Conservation (phyloP, 2,888 invertebrate species). For the Harpalus rubripes region DNA sequence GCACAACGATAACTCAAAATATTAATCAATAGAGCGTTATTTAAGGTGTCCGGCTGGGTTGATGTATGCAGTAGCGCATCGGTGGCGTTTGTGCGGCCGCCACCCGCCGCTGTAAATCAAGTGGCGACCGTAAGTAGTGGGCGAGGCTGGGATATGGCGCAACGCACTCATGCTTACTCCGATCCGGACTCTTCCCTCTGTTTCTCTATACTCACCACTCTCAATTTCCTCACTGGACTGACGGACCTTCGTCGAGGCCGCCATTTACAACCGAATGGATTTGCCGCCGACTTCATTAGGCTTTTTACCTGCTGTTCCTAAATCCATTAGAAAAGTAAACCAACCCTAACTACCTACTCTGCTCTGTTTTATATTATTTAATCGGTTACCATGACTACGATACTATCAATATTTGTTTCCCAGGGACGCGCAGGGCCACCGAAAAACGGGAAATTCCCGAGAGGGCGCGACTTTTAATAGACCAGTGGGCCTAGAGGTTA, state of each 20-base stretch:
- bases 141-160: conserved; percentile 65
- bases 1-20: conserved; percentile 71
- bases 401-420: conserved; percentile 34
- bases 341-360: conserved; percentile 42
- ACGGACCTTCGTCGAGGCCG: conserved; percentile 54
- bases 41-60: conserved; percentile 68
- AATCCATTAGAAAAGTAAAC: conserved; percentile 69
- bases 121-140: conserved; percentile 66
- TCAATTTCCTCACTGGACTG: conserved; percentile 68
- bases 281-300: conserved; percentile 68
- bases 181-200: conserved; percentile 32
- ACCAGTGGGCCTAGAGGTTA: too few relatives aligned
- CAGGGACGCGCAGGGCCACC: too few relatives aligned
- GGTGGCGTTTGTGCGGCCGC: conserved; percentile 60
- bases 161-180: conserved; percentile 57
- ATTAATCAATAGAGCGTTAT: conserved; percentile 71
- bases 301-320: conserved; percentile 69
- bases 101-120: conserved; percentile 56
- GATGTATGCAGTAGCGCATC: conserved; percentile 66
- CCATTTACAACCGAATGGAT: conserved; percentile 70
- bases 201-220: conserved; percentile 40
- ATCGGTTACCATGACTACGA: conserved; percentile 46
- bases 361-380: conserved; percentile 7
- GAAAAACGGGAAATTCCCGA: too few relatives aligned
- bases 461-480: too few relatives aligned